A percentile compares a stretch with the other conserved stretches of the same genome.
These are phyloP conservation scores for Phenganax marumi DNA, from an alignment of 92 coral and sea anemone genomes.

Conservation along the genomic window DNA sequence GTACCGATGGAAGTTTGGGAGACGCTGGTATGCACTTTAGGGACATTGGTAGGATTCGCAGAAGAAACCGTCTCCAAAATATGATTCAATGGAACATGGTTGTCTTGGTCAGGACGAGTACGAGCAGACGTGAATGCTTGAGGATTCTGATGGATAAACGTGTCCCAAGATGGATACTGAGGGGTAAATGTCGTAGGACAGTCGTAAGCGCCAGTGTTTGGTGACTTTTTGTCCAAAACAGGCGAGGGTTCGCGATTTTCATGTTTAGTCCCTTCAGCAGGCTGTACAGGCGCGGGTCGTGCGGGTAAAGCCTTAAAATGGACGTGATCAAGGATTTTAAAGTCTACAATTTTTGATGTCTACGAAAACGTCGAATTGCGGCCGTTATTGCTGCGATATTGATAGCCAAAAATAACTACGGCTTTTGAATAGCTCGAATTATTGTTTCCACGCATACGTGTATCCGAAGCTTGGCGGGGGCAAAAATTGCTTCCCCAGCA, in stretches of 20 bases:
- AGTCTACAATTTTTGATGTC: no score
- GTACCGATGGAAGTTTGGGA: no score
- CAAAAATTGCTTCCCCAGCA: background rate
- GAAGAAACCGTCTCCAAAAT: background rate
- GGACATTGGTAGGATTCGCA: background rate
- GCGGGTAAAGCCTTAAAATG: background rate
- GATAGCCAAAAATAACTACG: no score
- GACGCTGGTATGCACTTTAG: no score
- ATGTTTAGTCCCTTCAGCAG: slow-evolving; percentile 4
- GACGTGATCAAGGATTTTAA: background rate
- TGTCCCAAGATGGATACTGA: background rate
- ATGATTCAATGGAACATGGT: background rate
- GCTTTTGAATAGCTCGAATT: no score
- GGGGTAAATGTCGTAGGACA: background rate
- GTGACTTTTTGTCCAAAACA: background rate
- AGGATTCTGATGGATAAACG: background rate
- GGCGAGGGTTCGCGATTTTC: background rate
- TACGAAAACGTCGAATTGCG: no score
- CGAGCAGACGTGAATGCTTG: background rate
- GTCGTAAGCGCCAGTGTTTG: background rate
- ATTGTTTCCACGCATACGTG: no score
- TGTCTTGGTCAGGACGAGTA: background rate
- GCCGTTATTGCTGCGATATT: no score
- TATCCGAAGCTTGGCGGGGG: background rate
- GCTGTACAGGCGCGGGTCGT: background rate